Evolutionary conservation across 2,888 invertebrate genomes (phyloP).

Genomic region (Cancer borealis): DNA sequence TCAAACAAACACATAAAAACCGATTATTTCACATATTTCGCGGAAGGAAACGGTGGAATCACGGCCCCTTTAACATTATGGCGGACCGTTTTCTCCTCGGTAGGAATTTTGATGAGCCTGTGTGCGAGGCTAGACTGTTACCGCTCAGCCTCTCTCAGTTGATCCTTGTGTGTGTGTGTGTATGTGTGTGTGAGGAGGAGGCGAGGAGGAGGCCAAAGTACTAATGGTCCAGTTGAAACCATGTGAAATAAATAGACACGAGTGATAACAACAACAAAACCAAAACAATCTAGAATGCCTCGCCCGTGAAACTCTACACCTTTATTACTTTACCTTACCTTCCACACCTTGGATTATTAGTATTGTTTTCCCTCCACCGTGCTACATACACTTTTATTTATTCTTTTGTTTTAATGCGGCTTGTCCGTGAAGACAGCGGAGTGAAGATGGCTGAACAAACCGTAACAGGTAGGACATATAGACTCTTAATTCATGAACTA

Average conservation of each 20-base stretch:
- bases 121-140: constrained; percentile 75
- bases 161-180: constrained; percentile 63
- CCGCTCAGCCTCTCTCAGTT: constrained; percentile 70
- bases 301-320: constrained; percentile 1
- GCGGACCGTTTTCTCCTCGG: constrained; percentile 71
- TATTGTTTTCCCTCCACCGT: not conserved
- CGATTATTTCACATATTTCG: not conserved
- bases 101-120: constrained; percentile 71
- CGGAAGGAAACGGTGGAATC: constrained; percentile 39
- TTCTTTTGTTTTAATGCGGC: constrained; percentile 61
- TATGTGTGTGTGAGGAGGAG: constrained; percentile 51
- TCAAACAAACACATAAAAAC: not conserved
- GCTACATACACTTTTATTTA: constrained; percentile 56
- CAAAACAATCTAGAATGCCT: not conserved
- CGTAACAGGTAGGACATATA: constrained; percentile 59
- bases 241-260: constrained; percentile 51
- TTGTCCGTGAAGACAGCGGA: constrained; percentile 63
- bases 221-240: constrained; percentile 41
- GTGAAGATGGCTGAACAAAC: constrained; percentile 67
- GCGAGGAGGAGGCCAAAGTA: constrained; percentile 49
- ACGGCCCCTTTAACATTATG: constrained; percentile 73
- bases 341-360: not conserved
- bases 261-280: constrained; percentile 41
- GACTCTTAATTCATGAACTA: not conserved
- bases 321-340: not conserved